phyloP scores from a whole-genome alignment of 2,113 vertebrate genomes.

The Trichechus manatus region DNA sequence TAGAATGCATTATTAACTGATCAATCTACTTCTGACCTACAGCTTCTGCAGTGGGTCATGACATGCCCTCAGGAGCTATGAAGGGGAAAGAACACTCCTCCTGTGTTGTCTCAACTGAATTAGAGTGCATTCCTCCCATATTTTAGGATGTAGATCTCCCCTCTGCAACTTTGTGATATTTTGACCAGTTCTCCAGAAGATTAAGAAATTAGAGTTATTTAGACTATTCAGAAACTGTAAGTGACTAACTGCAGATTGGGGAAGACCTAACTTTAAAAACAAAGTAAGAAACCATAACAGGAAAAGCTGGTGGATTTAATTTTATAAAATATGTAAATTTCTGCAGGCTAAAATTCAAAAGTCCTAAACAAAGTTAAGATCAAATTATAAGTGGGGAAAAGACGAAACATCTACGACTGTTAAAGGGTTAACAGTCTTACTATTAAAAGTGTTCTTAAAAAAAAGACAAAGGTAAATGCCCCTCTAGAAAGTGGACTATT shows the following conservation, averaged over 20 bases:
- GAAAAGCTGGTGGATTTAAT: background rate
- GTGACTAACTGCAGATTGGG: background rate
- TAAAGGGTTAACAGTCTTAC: background rate
- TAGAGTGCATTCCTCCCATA: background rate
- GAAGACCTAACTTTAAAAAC: background rate
- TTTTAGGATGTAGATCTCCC: background rate
- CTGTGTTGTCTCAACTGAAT: background rate
- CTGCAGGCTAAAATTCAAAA: background rate
- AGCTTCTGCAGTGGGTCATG: background rate
- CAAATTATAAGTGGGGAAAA: background rate
- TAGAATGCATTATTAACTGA: background rate
- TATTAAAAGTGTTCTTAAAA: background rate
- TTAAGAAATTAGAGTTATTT: slow-evolving; percentile 23
- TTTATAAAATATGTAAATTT: slow-evolving; percentile 26
- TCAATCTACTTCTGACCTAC: background rate
- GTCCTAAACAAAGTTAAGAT: slow-evolving; percentile 4
- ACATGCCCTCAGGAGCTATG: background rate
- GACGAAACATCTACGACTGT: background rate
- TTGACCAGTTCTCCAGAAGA: background rate
- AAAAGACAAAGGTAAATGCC: background rate
- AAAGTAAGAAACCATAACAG: background rate
- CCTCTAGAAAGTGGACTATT: background rate
- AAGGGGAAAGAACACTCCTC: background rate
- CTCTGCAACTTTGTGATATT: background rate
- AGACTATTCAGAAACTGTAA: background rate